A percentile compares a stretch with the other conserved stretches of the same genome.
Conservation (phyloP, 2,888 invertebrate genomes). For the Nudaria mundana region DNA sequence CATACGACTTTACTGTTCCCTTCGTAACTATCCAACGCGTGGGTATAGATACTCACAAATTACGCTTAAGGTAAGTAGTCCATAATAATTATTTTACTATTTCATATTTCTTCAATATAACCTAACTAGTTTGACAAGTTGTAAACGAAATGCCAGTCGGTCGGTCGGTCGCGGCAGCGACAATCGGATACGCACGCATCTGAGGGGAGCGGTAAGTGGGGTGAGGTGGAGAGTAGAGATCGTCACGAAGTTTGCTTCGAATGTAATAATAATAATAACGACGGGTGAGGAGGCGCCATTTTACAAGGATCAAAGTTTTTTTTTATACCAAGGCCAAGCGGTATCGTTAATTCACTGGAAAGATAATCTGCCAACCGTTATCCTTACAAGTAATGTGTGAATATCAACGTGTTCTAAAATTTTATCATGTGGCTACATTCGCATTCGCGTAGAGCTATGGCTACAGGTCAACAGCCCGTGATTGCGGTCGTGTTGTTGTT, state of each 20-base stretch:
- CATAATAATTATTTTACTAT: conserved; percentile 50
- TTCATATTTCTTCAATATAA: conserved; percentile 63
- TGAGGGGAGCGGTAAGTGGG: conserved; percentile 58
- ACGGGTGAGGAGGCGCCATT: conserved; percentile 78
- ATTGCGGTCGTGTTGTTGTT: conserved; percentile 62
- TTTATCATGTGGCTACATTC: conserved; percentile 45
- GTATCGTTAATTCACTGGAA: conserved; percentile 61
- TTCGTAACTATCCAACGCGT: conserved; percentile 36
- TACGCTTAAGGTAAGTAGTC: conserved; percentile 43
- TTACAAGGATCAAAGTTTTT: conserved; percentile 81
- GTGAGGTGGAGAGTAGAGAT: conserved; percentile 67
- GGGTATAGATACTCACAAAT: conserved; percentile 51
- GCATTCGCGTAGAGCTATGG: conserved; percentile 51
- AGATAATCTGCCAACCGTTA: conserved; percentile 38
- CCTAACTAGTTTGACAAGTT: conserved; percentile 80
- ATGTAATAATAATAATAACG: conserved; percentile 78
- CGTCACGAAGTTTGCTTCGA: conserved; percentile 80
- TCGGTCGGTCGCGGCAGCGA: too few relatives aligned
- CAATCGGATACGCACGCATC: conserved; percentile 76
- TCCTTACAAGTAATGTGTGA: conserved; percentile 21
- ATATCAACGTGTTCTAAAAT: conserved; percentile 23
- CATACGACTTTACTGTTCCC: conserved; percentile 45
- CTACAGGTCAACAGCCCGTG: conserved; percentile 74
- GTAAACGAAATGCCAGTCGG: conserved; percentile 75
- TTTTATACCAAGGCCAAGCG: conserved; percentile 76